Base-by-base conservation (phyloP, 2,888 invertebrate genomes). In the Andrena bucephala region DNA sequence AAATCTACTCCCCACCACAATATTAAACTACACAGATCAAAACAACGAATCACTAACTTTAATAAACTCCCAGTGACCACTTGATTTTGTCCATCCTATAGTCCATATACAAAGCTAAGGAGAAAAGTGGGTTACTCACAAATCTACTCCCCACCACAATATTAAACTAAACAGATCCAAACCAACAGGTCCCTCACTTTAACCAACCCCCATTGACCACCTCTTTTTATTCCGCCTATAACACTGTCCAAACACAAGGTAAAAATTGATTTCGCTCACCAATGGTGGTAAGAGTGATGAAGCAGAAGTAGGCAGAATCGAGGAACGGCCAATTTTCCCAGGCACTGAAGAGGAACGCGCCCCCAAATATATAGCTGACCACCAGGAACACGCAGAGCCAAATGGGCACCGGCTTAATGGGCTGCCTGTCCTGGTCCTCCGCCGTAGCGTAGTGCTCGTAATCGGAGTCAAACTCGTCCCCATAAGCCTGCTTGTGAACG, bases 221-320 rank as follows among this genome's bases (percentile, higher is more conserved):
- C 42, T 42, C 0, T 42, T 42, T 42, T 42, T 42, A 42, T 5
- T 0, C 42, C 42, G 16, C 42, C 42, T 42, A 5, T 24, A 48
- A 3, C 33, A 1, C 10, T 5, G 13, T 13, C 10, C 63, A 20
- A 42, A 2, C 0, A 20, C 31, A 20, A 33, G 0, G 4, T 24
- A 10, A 33, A 62, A 36, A 2, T 36, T 20, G 31, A 13, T 16
- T 42, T 3, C 10, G 75, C 90, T 81, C 79, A 94, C 95, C 98
- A 79, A 98, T 98, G 1, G 98, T 98, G 29, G 98, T 98, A 85
- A 98, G 95, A 0, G 98, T 98, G 89, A 98, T 98, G 94, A 98
- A 98, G 94, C 98, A 98, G 94, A 98, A 98, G 94, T 98, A 98
- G 1, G 98, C 98, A 0, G 98, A 97, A 93, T 98, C 98, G 80